Percentiles rank a stretch among this genome's conserved stretches.
phyloP scores from a whole-genome alignment of 2,113 vertebrate species.

The Lontra canadensis region DNA sequence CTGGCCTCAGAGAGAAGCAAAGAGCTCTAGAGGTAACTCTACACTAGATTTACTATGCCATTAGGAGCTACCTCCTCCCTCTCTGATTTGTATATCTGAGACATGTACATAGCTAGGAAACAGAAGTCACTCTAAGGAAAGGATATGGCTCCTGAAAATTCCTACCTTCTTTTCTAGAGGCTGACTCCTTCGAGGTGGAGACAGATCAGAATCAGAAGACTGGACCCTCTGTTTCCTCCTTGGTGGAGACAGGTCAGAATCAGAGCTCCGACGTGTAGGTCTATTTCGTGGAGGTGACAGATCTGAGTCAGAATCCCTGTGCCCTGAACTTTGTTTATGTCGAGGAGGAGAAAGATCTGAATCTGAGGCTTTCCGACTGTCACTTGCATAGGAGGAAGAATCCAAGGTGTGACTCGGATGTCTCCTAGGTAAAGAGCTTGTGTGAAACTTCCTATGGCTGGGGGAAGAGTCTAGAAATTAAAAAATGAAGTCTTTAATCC shows the following conservation, averaged over 20 bases:
- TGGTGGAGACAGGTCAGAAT: conserved; percentile 84
- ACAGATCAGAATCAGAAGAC: conserved; percentile 79
- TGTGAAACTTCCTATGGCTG: conserved; percentile 48
- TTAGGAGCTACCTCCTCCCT: background rate
- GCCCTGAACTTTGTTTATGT: background rate
- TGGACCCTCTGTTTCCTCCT: conserved; percentile 73
- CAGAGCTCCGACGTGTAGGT: conserved; percentile 45
- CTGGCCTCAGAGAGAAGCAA: background rate
- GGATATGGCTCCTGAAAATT: background rate
- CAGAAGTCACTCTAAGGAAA: background rate
- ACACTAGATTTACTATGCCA: background rate
- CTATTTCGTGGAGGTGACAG: conserved; percentile 80
- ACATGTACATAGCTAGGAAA: background rate
- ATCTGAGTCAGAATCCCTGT: conserved; percentile 70
- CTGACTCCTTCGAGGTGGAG: conserved; percentile 81
- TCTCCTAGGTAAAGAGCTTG: background rate
- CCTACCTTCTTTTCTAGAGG: background rate
- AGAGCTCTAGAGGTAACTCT: background rate
- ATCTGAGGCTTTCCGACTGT: conserved; percentile 24
- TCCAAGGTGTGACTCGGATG: background rate
- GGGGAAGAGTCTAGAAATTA: conserved; percentile 79
- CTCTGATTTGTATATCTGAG: background rate
- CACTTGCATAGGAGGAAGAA: conserved; percentile 56
- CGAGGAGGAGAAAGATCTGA: conserved; percentile 80
- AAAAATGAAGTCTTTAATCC: background rate